Evolutionary conservation across 2,113 vertebrate genomes (phyloP).

Genomic region (Menidia beryllina): DNA sequence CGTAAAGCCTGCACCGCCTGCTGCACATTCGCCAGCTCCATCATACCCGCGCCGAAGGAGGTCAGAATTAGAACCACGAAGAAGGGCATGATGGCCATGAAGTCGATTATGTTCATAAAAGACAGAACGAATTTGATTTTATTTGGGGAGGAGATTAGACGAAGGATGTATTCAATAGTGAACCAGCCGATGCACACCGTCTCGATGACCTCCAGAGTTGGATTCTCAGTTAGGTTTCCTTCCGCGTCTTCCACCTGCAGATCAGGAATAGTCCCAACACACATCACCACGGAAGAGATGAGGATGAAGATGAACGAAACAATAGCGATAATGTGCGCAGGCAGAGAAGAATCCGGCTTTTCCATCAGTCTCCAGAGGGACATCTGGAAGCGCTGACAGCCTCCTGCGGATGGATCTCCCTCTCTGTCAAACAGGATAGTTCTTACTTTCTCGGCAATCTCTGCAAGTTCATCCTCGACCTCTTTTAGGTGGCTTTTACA

Average conservation of each 20-base stretch:
- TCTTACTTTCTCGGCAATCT: constrained; percentile 93
- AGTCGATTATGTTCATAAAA: constrained; percentile 97
- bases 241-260: constrained; percentile 88
- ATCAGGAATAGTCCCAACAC: constrained; percentile 94
- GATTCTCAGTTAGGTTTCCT: constrained; percentile 90
- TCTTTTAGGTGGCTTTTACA: constrained; percentile 90
- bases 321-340: constrained; percentile 89
- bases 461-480: constrained; percentile 92
- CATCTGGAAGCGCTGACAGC: constrained; percentile 89
- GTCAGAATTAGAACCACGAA: constrained; percentile 92
- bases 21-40: constrained; percentile 95
- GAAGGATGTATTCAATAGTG: constrained; percentile 91
- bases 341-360: constrained; percentile 93
- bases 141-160: constrained; percentile 90
- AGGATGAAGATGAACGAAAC: constrained; percentile 96
- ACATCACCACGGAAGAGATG: constrained; percentile 94
- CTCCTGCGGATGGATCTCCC: constrained; percentile 81
- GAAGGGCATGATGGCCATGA: constrained; percentile 96
- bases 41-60: constrained; percentile 89
- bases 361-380: constrained; percentile 95
- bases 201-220: constrained; percentile 92
- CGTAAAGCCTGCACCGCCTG: constrained; percentile 95
- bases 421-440: constrained; percentile 92
- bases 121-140: constrained; percentile 89
- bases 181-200: constrained; percentile 97